A percentile compares a stretch with the other conserved stretches of the same genome.
These are phyloP conservation scores for Tetranychus piercei DNA, from an alignment of 2,888 invertebrate species.

Conservation along the genomic window DNA sequence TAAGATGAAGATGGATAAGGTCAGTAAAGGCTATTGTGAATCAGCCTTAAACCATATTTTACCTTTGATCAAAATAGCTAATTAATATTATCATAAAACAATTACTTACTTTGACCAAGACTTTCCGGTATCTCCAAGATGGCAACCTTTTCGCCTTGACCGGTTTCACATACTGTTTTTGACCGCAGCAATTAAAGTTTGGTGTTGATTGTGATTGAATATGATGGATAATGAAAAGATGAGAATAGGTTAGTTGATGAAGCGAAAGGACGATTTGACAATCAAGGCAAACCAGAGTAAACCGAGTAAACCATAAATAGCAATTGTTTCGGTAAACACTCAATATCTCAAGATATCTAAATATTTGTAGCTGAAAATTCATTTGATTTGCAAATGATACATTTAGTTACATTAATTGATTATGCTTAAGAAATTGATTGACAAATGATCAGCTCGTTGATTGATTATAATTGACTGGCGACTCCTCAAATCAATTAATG, in stretches of 20 bases:
- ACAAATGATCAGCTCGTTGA: no score
- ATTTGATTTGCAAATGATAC: no score
- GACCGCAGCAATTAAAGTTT: not conserved
- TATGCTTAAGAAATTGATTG: no score
- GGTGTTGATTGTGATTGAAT: not conserved
- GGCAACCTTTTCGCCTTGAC: slow-evolving; percentile 67
- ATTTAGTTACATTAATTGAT: no score
- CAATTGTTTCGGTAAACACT: no score
- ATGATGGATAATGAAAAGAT: not conserved
- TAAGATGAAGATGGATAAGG: not conserved
- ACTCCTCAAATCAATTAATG: not conserved
- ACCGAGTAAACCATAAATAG: no score
- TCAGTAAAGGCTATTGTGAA: not conserved
- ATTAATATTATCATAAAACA: not conserved
- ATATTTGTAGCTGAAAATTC: no score
- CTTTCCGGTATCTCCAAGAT: slow-evolving; percentile 79
- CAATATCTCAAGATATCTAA: no score
- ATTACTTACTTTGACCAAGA: slow-evolving; percentile 56
- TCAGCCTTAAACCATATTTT: not conserved
- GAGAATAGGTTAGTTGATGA: not conserved
- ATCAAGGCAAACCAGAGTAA: no score
- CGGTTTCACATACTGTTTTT: slow-evolving; percentile 54
- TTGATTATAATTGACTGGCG: no score
- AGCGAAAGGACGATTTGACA: no score
- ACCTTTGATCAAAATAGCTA: not conserved